Conservation (phyloP, 2,888 invertebrate genomes). For the Nebria brevicollis region DNA sequence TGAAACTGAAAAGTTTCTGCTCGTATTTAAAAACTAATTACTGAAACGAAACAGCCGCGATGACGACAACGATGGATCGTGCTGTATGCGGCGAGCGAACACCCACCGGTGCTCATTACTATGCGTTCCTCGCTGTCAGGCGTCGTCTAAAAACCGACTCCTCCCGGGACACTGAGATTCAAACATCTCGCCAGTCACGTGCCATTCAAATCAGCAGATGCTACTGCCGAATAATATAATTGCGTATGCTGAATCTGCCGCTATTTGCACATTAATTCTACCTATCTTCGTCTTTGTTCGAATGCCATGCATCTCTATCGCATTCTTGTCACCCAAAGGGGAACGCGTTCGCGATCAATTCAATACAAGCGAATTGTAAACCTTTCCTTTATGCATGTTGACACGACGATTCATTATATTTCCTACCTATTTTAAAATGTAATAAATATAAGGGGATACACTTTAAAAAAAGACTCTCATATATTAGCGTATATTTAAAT, state of each 20-base stretch:
- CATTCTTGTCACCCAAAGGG: neutral
- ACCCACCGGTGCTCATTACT: conserved; percentile 28
- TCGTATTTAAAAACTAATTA: conserved; percentile 37
- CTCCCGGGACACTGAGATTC: conserved; percentile 29
- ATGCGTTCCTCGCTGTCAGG: conserved; percentile 35
- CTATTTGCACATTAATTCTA: conserved; percentile 25
- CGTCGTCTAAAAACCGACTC: conserved; percentile 30
- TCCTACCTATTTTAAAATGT: neutral
- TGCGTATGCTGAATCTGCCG: conserved; percentile 25
- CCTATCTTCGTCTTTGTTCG: conserved; percentile 4
- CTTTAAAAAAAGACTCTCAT: too few species aligned
- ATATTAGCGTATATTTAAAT: neutral
- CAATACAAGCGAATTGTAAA: neutral
- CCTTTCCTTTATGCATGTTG: neutral
- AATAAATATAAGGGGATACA: too few species aligned
- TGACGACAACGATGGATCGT: conserved; percentile 11
- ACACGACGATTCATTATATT: neutral
- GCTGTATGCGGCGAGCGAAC: neutral
- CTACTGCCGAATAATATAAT: conserved; percentile 25
- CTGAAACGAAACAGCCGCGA: conserved; percentile 26
- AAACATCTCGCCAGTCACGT: conserved; percentile 21
- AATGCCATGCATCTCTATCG: neutral
- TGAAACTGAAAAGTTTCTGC: conserved; percentile 2
- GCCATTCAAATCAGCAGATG: conserved; percentile 44
- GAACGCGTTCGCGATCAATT: neutral